Conservation (phyloP, 2,888 invertebrate genomes). For the Hyles lineata region DNA sequence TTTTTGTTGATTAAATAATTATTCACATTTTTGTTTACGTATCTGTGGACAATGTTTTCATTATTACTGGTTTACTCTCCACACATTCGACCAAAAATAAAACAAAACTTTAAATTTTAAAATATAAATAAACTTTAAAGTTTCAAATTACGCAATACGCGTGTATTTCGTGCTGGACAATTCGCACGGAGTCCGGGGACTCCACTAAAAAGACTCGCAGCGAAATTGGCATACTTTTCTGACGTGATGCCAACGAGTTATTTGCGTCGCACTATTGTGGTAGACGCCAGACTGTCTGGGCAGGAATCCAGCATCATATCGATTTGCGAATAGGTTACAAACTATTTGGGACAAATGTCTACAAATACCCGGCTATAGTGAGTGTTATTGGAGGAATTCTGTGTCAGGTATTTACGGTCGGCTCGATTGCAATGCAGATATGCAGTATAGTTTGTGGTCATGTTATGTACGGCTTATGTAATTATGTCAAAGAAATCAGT, state of each 20-base stretch:
- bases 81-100: background rate
- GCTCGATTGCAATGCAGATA: slow-evolving; percentile 12
- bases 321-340: slow-evolving; percentile 52
- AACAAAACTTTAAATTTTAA: background rate
- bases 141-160: background rate
- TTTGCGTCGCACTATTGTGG: slow-evolving; percentile 34
- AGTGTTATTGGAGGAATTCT: slow-evolving; percentile 1
- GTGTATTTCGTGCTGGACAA: background rate
- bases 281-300: slow-evolving; percentile 66
- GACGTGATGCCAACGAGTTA: slow-evolving; percentile 22
- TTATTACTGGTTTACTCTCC: slow-evolving; percentile 12
- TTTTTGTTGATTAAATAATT: slow-evolving; percentile 36
- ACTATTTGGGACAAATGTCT: slow-evolving; percentile 30
- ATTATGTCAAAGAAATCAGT: background rate
- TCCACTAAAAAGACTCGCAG: slow-evolving; percentile 1
- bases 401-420: slow-evolving; percentile 4
- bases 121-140: background rate
- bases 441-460: background rate
- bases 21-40: slow-evolving; percentile 52
- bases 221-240: slow-evolving; percentile 23
- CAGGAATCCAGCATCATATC: slow-evolving; percentile 61
- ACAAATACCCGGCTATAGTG: slow-evolving; percentile 13
- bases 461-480: background rate
- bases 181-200: background rate
- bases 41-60: slow-evolving; percentile 33